phyloP scores from a whole-genome alignment of 1,140 invertebrate genomes.

The Drosophila baimaii region DNA sequence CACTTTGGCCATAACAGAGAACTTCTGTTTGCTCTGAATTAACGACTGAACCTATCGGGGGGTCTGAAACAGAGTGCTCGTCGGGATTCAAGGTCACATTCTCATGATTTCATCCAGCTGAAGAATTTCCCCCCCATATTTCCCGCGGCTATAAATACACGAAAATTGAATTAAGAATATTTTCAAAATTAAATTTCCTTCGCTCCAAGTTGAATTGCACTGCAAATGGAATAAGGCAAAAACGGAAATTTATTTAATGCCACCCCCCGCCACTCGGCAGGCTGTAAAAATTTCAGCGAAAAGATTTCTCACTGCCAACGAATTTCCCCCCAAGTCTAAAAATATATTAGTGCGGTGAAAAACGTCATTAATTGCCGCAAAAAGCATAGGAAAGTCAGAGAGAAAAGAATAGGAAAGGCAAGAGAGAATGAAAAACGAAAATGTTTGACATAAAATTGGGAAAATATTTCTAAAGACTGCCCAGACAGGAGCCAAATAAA shows the following conservation, averaged over 20 bases:
- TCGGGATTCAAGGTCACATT: conserved; percentile 49
- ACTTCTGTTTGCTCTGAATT: conserved; percentile 7
- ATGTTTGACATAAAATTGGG: conserved; percentile 29
- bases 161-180: conserved; percentile 39
- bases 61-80: conserved; percentile 12
- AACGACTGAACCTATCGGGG: not conserved
- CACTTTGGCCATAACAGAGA: conserved; percentile 18
- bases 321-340: conserved; percentile 60
- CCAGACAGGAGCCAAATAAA: conserved; percentile 23
- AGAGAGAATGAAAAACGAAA: conserved; percentile 10
- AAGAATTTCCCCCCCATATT: conserved; percentile 22
- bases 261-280: conserved; percentile 6
- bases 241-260: conserved; percentile 54
- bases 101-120: conserved; percentile 55
- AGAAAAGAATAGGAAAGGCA: conserved; percentile 31
- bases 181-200: conserved; percentile 51
- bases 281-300: conserved; percentile 47
- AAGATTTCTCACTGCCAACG: conserved; percentile 41
- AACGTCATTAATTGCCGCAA: conserved; percentile 72
- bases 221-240: conserved; percentile 35
- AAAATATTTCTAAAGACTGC: conserved; percentile 36
- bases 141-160: conserved; percentile 56
- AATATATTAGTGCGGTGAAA: conserved; percentile 57
- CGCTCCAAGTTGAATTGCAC: conserved; percentile 28
- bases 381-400: conserved; percentile 1